Evolutionary conservation across 30 jellyfish, hydroid and myxozoan genomes (phyloP).

Genomic region (Morbakka virulenta): DNA sequence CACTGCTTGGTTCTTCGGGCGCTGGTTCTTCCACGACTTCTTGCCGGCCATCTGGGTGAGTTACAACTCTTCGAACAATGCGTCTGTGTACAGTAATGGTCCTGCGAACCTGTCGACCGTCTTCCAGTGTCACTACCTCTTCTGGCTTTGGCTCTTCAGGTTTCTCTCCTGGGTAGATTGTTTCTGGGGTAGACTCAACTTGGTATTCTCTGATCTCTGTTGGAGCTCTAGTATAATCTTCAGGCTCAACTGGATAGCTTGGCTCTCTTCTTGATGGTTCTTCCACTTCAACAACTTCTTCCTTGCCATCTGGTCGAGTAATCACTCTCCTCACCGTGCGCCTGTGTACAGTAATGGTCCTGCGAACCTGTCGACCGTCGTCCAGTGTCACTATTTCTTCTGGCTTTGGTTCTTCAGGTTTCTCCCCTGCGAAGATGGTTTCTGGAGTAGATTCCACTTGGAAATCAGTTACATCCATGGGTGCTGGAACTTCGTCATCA

Average conservation of each 20-base stretch:
- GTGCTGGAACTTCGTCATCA: slow-evolving; percentile 3
- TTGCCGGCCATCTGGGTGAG: slow-evolving; percentile 71
- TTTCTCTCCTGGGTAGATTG: slow-evolving; percentile 25
- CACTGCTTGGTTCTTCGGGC: slow-evolving; percentile 43
- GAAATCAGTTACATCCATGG: neutral
- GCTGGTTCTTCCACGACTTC: slow-evolving; percentile 74
- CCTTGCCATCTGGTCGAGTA: slow-evolving; percentile 68
- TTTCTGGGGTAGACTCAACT: too few species aligned
- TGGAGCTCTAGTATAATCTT: slow-evolving; percentile 31
- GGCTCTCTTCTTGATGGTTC: slow-evolving; percentile 39
- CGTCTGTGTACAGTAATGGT: slow-evolving; percentile 48
- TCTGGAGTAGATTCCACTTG: neutral
- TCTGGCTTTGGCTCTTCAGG: slow-evolving; percentile 51
- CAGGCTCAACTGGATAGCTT: neutral
- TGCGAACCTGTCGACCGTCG: slow-evolving; percentile 23
- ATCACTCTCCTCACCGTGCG: slow-evolving; percentile 46
- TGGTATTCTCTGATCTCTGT: slow-evolving; percentile 28
- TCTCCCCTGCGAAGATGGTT: too few species aligned
- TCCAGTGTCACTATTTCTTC: slow-evolving; percentile 19
- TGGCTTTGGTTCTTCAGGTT: too few species aligned
- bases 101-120: slow-evolving; percentile 44
- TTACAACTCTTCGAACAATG: slow-evolving; percentile 52
- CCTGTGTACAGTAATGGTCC: slow-evolving; percentile 46
- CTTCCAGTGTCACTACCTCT: neutral
- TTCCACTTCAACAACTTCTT: slow-evolving; percentile 51